Conservation (phyloP, 2,797 vertebrate genomes). For the Poeciliopsis presidionis region DNA sequence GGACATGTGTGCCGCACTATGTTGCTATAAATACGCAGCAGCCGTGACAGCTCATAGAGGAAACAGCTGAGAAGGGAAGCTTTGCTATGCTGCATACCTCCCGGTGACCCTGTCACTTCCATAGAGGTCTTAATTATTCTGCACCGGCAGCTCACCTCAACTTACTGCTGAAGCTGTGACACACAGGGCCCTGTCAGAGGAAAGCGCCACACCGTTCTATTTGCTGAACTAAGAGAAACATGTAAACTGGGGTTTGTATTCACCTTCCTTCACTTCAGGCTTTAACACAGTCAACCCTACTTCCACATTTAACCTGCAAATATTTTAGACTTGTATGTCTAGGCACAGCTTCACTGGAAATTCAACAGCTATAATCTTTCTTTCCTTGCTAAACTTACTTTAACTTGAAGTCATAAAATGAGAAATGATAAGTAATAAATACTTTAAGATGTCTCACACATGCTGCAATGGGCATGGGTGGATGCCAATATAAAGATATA, state of each 20-base stretch:
- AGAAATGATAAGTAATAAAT: not conserved
- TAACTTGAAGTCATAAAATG: not conserved
- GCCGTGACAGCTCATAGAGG: slow-evolving; percentile 78
- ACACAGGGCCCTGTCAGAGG: slow-evolving; percentile 56
- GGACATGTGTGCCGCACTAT: slow-evolving; percentile 54
- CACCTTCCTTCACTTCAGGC: slow-evolving; percentile 16
- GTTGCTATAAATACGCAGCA: slow-evolving; percentile 81
- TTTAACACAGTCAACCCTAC: slow-evolving; percentile 38
- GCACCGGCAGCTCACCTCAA: slow-evolving; percentile 73
- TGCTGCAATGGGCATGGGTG: not conserved
- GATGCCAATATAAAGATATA: not conserved
- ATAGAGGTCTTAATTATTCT: slow-evolving; percentile 85
- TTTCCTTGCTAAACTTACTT: not conserved
- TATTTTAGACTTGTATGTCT: slow-evolving; percentile 22
- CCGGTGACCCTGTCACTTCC: slow-evolving; percentile 81
- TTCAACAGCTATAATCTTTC: not conserved
- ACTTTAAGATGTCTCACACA: not conserved
- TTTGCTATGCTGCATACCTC: slow-evolving; percentile 78
- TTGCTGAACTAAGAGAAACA: slow-evolving; percentile 44
- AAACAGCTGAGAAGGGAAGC: slow-evolving; percentile 82
- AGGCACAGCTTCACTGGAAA: not conserved
- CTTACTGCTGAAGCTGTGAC: slow-evolving; percentile 64
- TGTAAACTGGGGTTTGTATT: slow-evolving; percentile 49
- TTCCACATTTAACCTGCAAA: slow-evolving; percentile 28
- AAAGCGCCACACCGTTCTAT: slow-evolving; percentile 54